These are phyloP conservation scores for Campaea margaritaria DNA, from an alignment of 2,888 invertebrate species.

Conservation along the genomic window DNA sequence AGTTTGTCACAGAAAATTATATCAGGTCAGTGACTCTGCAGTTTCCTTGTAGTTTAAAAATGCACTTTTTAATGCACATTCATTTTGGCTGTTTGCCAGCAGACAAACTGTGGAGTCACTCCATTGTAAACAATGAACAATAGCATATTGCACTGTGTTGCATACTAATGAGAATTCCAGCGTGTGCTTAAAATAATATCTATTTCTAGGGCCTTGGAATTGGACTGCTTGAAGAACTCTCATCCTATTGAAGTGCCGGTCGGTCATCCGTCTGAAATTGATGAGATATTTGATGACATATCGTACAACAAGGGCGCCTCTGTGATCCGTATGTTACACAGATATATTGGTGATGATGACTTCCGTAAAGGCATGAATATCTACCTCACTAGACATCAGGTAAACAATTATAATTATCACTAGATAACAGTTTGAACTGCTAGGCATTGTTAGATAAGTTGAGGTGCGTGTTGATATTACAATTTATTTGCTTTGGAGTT, in stretches of 20 bases:
- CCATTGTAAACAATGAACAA: conserved; percentile 40
- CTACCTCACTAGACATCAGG: conserved; percentile 93
- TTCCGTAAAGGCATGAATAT: conserved; percentile 96
- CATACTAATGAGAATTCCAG: conserved; percentile 30
- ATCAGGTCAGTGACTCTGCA: conserved; percentile 75
- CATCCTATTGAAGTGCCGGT: conserved; percentile 99
- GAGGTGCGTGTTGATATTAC: neutral
- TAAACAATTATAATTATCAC: conserved; percentile 40
- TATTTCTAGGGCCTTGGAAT: conserved; percentile 88
- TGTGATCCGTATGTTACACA: conserved; percentile 97
- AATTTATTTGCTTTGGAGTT: conserved; percentile 1
- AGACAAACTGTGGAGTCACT: conserved; percentile 48
- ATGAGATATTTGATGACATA: conserved; percentile 99
- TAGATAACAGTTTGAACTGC: neutral
- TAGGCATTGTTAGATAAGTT: neutral
- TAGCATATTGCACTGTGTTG: conserved; percentile 27
- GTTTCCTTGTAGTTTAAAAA: conserved; percentile 11
- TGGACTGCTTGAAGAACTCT: conserved; percentile 95
- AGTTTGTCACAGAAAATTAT: conserved; percentile 96
- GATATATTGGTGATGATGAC: conserved; percentile 96
- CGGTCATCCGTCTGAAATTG: conserved; percentile 96
- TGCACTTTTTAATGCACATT: conserved; percentile 16
- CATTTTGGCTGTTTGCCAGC: conserved; percentile 49
- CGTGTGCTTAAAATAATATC: conserved; percentile 12
- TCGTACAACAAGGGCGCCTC: conserved; percentile 98